A percentile compares a stretch with the other conserved stretches of the same genome.
phyloP scores from a whole-genome alignment of 2,113 vertebrate species.

The Ginglymostoma cirratum region DNA sequence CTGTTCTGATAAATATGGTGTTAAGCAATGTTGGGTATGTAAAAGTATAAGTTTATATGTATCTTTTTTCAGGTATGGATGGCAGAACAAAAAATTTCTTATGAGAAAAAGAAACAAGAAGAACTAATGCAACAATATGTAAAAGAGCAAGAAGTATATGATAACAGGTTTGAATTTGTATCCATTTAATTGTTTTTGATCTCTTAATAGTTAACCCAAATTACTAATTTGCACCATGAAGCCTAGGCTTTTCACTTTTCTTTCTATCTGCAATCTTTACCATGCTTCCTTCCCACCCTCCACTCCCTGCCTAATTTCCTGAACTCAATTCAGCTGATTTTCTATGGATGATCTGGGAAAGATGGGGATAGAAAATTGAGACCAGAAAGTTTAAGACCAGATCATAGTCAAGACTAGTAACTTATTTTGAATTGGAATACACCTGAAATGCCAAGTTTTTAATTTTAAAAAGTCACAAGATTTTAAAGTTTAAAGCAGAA shows the following conservation, averaged over 20 bases:
- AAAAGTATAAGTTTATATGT: background rate
- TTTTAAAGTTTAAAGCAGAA: too few species aligned
- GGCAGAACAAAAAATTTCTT: conserved; percentile 93
- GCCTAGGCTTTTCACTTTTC: background rate
- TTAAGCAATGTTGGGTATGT: background rate
- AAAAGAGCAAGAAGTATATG: conserved; percentile 94
- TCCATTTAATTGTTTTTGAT: background rate
- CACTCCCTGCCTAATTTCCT: background rate
- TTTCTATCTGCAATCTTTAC: background rate
- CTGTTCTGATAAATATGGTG: background rate
- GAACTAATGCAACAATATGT: conserved; percentile 93
- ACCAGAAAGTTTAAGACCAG: too few species aligned
- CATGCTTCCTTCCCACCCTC: too few species aligned
- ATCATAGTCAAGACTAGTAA: too few species aligned
- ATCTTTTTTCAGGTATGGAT: conserved; percentile 81
- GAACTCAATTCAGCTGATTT: background rate
- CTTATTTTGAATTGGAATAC: too few species aligned
- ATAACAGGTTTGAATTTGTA: conserved; percentile 75
- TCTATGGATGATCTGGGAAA: background rate
- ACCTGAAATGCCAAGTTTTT: too few species aligned
- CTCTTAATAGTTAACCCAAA: background rate
- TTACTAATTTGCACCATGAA: background rate
- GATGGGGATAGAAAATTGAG: background rate
- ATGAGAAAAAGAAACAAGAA: conserved; percentile 94
- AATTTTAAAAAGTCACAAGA: too few species aligned